These are phyloP conservation scores for Agapornis roseicollis DNA, from an alignment of 2,113 vertebrate species.

Conservation along the genomic window DNA sequence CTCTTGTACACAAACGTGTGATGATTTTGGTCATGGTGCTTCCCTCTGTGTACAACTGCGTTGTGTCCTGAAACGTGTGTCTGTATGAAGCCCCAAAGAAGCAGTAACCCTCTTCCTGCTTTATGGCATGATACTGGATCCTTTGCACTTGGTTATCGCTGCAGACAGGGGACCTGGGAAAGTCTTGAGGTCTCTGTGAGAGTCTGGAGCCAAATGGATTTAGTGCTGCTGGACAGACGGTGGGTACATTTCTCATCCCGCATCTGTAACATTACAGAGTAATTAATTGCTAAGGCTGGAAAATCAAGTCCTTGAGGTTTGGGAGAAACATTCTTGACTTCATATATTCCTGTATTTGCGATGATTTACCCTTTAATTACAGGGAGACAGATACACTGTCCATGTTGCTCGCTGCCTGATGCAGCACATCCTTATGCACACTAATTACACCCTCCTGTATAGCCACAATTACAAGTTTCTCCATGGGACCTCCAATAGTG, in stretches of 20 bases:
- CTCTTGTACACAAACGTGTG: accelerated
- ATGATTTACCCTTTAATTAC: background rate
- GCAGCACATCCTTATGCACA: background rate
- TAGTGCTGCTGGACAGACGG: background rate
- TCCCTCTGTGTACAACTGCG: background rate
- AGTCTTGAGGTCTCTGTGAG: background rate
- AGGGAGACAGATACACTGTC: accelerated
- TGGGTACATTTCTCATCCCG: background rate
- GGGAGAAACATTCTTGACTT: background rate
- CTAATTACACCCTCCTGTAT: background rate
- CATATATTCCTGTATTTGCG: background rate
- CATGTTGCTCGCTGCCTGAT: background rate
- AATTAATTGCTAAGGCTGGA: background rate
- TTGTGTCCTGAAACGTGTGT: background rate
- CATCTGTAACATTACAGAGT: background rate
- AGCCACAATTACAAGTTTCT: background rate
- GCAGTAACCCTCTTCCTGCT: background rate
- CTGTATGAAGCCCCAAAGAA: background rate
- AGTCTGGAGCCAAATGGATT: background rate
- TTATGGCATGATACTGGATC: accelerated
- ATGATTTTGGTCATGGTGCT: background rate
- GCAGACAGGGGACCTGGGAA: background rate
- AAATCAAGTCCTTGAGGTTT: background rate
- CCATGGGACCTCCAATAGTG: background rate
- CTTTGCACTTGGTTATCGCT: background rate